phyloP scores from a whole-genome alignment of 2,113 vertebrate genomes.

The Mus musculus region DNA sequence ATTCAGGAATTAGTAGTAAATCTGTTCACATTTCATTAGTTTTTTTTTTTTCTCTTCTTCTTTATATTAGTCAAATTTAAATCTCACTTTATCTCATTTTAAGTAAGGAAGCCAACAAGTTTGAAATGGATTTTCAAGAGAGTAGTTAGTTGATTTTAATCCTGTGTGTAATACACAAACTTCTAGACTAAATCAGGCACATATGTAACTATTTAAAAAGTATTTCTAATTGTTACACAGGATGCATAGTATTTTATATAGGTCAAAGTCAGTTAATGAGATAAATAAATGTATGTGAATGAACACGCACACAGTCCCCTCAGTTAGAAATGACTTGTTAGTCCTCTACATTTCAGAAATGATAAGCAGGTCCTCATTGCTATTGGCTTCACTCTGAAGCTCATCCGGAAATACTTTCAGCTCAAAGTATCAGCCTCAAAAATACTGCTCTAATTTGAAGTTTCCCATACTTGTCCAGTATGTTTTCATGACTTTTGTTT shows the following conservation, averaged over 20 bases:
- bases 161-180: background rate
- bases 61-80: background rate
- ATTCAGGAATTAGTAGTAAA: background rate
- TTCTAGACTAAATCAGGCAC: background rate
- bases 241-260: background rate
- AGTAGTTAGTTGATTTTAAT: background rate
- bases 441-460: no score
- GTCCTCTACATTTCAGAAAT: background rate
- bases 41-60: background rate
- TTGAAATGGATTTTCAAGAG: background rate
- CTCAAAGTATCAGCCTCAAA: background rate
- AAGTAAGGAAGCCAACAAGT: background rate
- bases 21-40: background rate
- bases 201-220: background rate
- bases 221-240: background rate
- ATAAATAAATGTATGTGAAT: background rate
- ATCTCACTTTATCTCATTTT: background rate
- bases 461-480: background rate
- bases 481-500: background rate
- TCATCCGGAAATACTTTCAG: background rate
- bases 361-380: background rate
- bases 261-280: background rate
- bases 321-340: background rate
- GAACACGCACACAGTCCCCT: background rate
- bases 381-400: background rate